Percentiles rank a stretch among this genome's conserved stretches.
Evolutionary conservation across 2,797 vertebrate genomes (phyloP).

Genomic region (Morelia viridis): DNA sequence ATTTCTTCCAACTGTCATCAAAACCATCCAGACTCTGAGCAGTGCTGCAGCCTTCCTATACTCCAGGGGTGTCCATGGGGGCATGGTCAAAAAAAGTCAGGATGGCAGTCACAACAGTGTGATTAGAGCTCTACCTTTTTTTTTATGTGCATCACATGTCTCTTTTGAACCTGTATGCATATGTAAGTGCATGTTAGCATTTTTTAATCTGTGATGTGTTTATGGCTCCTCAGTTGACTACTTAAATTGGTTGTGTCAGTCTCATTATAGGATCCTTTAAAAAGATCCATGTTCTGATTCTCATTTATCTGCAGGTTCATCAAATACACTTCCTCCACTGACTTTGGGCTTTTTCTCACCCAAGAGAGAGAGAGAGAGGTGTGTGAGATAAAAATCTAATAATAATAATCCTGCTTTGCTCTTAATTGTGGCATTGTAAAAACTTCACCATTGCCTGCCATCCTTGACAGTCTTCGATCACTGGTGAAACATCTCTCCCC

Average conservation of each 20-base stretch:
- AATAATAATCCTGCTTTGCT: not conserved
- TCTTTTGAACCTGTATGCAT: not conserved
- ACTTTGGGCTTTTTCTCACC: not conserved
- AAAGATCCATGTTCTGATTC: not conserved
- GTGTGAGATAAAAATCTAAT: not conserved
- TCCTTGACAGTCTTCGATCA: not conserved
- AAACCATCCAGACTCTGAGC: not conserved
- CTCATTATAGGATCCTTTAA: not conserved
- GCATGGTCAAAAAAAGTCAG: not conserved
- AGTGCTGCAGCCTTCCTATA: not conserved
- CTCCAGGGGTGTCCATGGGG: no score
- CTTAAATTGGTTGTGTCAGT: not conserved
- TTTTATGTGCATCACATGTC: not conserved
- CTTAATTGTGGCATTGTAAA: not conserved
- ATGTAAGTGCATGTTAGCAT: not conserved
- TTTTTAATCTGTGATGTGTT: not conserved
- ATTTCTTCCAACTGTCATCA: not conserved
- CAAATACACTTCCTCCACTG: slow-evolving; percentile 17
- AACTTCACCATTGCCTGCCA: not conserved
- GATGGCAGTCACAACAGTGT: not conserved
- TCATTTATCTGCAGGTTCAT: slow-evolving; percentile 29
- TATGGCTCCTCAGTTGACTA: not conserved
- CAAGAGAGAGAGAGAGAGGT: not conserved
- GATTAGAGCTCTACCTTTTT: not conserved
- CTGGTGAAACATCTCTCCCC: not conserved